Percentiles rank a stretch among this genome's conserved stretches.
Conservation (phyloP, 2,113 vertebrate species). For the Lepus timidus region DNA sequence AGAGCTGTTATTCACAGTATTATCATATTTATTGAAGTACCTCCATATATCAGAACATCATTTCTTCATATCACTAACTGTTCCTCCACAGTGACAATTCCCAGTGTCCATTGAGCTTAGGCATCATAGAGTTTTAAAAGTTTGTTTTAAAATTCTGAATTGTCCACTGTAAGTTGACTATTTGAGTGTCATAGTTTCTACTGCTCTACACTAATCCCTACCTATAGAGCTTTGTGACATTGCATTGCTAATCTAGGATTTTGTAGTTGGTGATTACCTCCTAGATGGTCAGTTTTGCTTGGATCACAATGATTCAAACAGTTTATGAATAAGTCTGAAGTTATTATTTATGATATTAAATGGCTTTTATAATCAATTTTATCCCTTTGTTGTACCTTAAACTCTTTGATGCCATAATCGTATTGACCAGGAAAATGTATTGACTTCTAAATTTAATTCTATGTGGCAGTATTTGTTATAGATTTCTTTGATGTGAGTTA, state of each 20-base stretch:
- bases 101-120: background rate
- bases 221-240: background rate
- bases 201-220: background rate
- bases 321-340: background rate
- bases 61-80: background rate
- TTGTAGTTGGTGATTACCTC: background rate
- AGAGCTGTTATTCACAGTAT: background rate
- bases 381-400: background rate
- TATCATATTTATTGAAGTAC: background rate
- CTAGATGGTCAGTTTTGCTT: background rate
- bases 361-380: background rate
- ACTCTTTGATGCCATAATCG: background rate
- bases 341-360: background rate
- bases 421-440: background rate
- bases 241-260: background rate
- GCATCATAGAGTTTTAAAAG: background rate
- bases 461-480: background rate
- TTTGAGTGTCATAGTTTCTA: background rate
- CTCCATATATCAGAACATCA: background rate
- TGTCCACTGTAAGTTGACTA: background rate
- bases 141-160: background rate
- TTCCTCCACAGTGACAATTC: background rate
- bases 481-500: background rate
- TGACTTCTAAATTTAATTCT: constrained; percentile 9
- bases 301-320: background rate